These are phyloP conservation scores for Callitettix versicolor DNA, from an alignment of 1,140 invertebrate genomes.

Conservation along the genomic window DNA sequence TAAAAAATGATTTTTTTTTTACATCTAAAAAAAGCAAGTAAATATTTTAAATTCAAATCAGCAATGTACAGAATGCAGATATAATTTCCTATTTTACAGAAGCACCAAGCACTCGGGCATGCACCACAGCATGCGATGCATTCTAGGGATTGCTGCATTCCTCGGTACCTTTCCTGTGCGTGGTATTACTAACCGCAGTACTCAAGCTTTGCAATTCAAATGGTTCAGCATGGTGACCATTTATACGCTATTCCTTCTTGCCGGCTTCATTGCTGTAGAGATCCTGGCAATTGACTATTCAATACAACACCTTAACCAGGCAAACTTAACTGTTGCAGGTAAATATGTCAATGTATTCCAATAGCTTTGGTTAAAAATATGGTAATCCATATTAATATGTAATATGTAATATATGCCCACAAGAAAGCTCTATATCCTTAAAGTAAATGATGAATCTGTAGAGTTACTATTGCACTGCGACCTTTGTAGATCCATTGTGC, in stretches of 20 bases:
- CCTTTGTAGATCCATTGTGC: too few species aligned
- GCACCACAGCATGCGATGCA: slow-evolving; percentile 22
- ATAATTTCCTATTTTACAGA: neutral
- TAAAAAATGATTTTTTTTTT: too few species aligned
- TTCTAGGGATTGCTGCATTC: slow-evolving; percentile 17
- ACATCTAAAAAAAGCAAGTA: too few species aligned
- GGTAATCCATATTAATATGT: too few species aligned
- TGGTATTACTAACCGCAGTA: slow-evolving; percentile 13
- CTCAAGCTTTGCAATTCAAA: slow-evolving; percentile 14
- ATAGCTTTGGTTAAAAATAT: too few species aligned
- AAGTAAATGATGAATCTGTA: too few species aligned
- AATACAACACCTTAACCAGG: slow-evolving; percentile 23
- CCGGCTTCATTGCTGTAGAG: slow-evolving; percentile 21
- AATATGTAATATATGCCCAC: too few species aligned
- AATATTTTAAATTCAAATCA: too few species aligned
- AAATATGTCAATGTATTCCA: neutral
- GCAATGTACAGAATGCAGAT: too few species aligned
- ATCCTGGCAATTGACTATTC: slow-evolving; percentile 22
- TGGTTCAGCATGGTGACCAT: slow-evolving; percentile 18
- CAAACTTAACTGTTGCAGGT: slow-evolving; percentile 23
- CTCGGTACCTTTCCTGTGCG: slow-evolving; percentile 23
- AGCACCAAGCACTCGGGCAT: slow-evolving; percentile 12
- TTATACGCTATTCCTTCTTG: slow-evolving; percentile 18
- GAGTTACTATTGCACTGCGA: too few species aligned
- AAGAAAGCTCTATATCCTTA: too few species aligned